Base-by-base conservation (phyloP, 2,888 invertebrate species). In the Volucella inflata region DNA sequence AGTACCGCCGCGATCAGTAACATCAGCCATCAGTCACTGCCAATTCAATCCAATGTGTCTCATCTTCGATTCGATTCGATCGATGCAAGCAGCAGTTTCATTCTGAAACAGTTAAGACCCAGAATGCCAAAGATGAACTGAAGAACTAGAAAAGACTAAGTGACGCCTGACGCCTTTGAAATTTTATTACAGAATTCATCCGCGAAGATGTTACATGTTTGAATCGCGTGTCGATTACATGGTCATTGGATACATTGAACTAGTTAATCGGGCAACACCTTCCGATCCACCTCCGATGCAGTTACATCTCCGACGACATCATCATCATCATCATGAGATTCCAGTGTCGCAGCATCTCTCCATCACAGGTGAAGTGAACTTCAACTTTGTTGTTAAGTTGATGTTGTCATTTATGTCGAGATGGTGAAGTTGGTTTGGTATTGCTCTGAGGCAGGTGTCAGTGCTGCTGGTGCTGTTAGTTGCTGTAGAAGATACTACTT, bases 141-240 rank as follows among this genome's bases (percentile, higher is more conserved):
- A 50, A 67, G 76, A 57, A 68, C 62, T 17, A 30, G 48, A 67
- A 57, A 68, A 75, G 38, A 38, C 44, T 42, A 46, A 30, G 55
- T 70, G 30, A 59, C 17, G 17, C 17, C 36, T 70, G 30, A 59
- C 17, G 17, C 17, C 36, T 30, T 46, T 42, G n/a, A 40, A 36
- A 14, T 59, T 64, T 14, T 65, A 51, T 79, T 72, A 78, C 78
- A 78, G 78, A 78, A 71, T 64, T 48, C 44, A 59, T 64, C 8
- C 10, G n/a, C 21, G 14, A 11, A 14, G 55, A 70, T 48, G 64
- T 71, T 60, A 81, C 76, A 75, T 50, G 60, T 50, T 8, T 62
- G 1, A 40, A 60, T 59, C 81, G 83, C 78, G 68, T 75, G 78
- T 57, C 75, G 75, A 79, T 77, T 77, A 77, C 81, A 82, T 71